phyloP scores from a whole-genome alignment of 2,113 vertebrate genomes.

The Calidris pygmaea region DNA sequence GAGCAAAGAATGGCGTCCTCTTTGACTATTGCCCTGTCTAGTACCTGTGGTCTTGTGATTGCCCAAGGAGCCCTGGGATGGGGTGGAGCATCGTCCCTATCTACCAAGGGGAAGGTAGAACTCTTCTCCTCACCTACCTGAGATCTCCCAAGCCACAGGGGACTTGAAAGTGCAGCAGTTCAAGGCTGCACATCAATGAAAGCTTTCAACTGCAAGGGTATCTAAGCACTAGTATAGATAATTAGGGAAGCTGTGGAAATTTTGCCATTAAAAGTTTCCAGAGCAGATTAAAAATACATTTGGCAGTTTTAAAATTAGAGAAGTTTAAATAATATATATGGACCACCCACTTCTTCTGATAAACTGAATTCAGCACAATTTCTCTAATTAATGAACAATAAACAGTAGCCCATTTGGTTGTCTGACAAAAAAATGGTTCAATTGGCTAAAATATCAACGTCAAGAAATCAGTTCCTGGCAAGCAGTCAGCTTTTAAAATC shows the following conservation, averaged over 20 bases:
- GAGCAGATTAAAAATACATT: background rate
- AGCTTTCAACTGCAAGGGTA: background rate
- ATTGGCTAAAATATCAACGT: background rate
- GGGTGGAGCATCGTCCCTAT: background rate
- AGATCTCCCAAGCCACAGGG: background rate
- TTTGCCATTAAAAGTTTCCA: background rate
- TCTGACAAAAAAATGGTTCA: background rate
- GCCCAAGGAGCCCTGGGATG: background rate
- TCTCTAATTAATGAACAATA: background rate
- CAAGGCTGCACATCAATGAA: background rate
- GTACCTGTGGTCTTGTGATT: background rate
- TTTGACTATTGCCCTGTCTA: background rate
- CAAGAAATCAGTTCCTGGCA: background rate
- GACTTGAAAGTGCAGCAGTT: background rate
- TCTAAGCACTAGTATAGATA: background rate
- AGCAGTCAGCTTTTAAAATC: background rate
- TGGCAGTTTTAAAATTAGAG: background rate
- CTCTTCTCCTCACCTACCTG: background rate
- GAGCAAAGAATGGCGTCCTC: background rate
- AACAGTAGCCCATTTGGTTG: background rate
- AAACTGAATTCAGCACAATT: background rate
- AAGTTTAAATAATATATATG: background rate
- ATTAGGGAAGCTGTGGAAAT: background rate
- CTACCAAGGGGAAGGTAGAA: background rate
- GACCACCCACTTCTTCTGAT: background rate